phyloP scores from a whole-genome alignment of 2,113 vertebrate species.

The Phaethornis superciliosus region DNA sequence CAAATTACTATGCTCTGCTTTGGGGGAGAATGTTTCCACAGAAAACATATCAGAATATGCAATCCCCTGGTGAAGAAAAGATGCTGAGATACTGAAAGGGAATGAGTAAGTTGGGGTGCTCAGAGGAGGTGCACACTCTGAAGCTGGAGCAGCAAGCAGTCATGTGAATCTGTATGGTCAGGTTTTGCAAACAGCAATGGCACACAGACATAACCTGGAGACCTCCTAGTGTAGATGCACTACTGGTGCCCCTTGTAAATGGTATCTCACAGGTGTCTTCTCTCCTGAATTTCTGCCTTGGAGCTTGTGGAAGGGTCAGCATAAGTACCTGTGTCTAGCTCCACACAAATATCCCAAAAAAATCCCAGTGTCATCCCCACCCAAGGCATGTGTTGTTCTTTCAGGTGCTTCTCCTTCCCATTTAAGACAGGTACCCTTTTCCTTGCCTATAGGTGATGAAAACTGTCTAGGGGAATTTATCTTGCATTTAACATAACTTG shows the following conservation, averaged over 20 bases:
- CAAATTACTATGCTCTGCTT: neutral
- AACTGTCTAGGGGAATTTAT: neutral
- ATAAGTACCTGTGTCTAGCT: neutral
- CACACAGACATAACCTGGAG: neutral
- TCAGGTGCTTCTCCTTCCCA: neutral
- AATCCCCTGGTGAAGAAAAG: neutral
- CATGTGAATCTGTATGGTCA: rapidly evolving
- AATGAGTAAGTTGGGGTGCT: neutral
- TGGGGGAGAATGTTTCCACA: neutral
- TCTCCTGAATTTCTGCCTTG: neutral
- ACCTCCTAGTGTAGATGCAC: neutral
- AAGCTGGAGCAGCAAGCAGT: neutral
- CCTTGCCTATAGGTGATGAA: neutral
- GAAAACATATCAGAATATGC: neutral
- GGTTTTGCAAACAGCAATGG: neutral
- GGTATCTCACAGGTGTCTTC: neutral
- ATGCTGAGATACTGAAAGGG: neutral
- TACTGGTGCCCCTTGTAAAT: neutral
- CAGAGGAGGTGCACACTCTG: neutral
- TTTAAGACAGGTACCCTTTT: neutral
- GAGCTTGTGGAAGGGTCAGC: neutral
- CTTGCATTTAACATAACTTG: neutral
- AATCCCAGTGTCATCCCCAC: neutral
- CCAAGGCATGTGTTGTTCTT: neutral
- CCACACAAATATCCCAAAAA: neutral